These are phyloP conservation scores for Hoplodrina ambigua DNA, from an alignment of 2,888 invertebrate species.

Conservation along the genomic window DNA sequence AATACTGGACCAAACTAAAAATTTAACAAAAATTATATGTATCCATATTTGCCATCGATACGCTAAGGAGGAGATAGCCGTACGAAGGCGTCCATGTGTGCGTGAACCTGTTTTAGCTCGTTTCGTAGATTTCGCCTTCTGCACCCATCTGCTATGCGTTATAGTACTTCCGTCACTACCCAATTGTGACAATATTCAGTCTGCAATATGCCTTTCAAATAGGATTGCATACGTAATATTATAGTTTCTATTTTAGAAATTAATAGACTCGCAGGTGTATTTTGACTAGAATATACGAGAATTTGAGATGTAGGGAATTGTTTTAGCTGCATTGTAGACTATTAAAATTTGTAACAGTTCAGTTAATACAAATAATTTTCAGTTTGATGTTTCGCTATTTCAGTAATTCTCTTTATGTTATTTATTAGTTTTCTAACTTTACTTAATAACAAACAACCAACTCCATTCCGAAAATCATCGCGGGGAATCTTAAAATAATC, in stretches of 20 bases:
- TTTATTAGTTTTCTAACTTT: too few species aligned
- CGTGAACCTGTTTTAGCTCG: not conserved
- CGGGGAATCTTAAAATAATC: too few species aligned
- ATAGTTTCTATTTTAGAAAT: slow-evolving; percentile 26
- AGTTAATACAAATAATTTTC: not conserved
- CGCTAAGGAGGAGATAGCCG: too few species aligned
- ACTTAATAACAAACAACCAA: too few species aligned
- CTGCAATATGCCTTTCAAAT: slow-evolving; percentile 49
- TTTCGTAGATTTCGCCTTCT: not conserved
- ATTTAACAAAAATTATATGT: too few species aligned
- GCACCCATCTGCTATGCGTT: not conserved
- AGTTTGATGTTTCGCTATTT: too few species aligned
- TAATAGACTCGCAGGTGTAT: slow-evolving; percentile 19
- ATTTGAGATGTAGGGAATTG: slow-evolving; percentile 6
- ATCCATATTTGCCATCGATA: too few species aligned
- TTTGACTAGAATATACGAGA: slow-evolving; percentile 5
- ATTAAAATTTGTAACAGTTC: not conserved
- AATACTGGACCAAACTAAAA: too few species aligned
- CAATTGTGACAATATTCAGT: slow-evolving; percentile 58
- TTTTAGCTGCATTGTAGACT: slow-evolving; percentile 6
- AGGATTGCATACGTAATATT: slow-evolving; percentile 45
- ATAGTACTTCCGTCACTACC: slow-evolving; percentile 17
- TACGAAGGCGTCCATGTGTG: too few species aligned
- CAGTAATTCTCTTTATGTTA: too few species aligned
- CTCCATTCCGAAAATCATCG: too few species aligned